Percentiles rank a stretch among this genome's conserved stretches.
phyloP scores from a whole-genome alignment of 2,888 invertebrate species.

The Troilus luridus region DNA sequence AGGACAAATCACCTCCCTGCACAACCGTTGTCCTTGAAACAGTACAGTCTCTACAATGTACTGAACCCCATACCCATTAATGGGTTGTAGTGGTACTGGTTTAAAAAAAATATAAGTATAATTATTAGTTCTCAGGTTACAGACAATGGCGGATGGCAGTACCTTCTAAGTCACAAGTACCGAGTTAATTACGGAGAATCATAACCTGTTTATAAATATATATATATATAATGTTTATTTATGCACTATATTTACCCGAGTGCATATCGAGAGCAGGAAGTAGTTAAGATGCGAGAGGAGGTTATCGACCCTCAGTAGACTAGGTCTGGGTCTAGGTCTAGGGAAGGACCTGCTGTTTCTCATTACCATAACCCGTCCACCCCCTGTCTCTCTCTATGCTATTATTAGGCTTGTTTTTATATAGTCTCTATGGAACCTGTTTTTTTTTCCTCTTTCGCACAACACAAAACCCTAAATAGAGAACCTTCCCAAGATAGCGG shows the following conservation, averaged over 20 bases:
- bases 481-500: neutral
- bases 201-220: neutral
- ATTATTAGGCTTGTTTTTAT: constrained; percentile 30
- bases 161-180: too few relatives aligned
- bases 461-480: constrained; percentile 38
- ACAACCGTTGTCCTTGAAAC: too few relatives aligned
- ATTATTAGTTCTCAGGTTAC: too few relatives aligned
- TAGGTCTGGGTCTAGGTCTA: constrained; percentile 48
- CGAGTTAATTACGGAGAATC: too few relatives aligned
- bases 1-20: too few relatives aligned
- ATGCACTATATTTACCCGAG: neutral
- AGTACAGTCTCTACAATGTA: too few relatives aligned
- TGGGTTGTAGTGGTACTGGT: too few relatives aligned
- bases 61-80: too few relatives aligned
- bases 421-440: constrained; percentile 35
- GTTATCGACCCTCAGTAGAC: neutral
- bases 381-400: neutral
- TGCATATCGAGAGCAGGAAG: neutral
- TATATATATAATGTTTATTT: constrained; percentile 42
- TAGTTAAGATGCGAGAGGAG: neutral
- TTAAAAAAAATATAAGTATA: too few relatives aligned
- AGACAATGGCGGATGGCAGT: too few relatives aligned
- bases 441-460: neutral
- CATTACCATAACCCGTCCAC: constrained; percentile 16
- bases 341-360: neutral